Base-by-base conservation (phyloP, 1,140 invertebrate genomes). In the Oedothorax gibbosus region DNA sequence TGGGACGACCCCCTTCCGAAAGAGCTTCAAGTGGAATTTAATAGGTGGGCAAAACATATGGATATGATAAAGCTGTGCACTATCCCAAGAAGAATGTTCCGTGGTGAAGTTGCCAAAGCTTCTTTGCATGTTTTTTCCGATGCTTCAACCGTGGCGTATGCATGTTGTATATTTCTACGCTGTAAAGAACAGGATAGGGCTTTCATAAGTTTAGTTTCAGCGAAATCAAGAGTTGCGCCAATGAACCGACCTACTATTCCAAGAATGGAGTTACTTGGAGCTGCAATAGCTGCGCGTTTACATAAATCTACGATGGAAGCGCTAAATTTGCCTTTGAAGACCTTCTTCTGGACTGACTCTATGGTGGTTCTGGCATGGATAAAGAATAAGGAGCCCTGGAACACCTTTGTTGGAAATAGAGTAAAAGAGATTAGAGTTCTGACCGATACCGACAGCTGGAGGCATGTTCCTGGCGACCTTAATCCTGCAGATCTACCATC, bases 291-390 rank as follows among this genome's bases (percentile, higher is more conserved):
- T 12, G 14, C 60, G n/a, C 15, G 49, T n/a, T 50, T 62, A 49
- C 14, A 12, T 56, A 35, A 62, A 10, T 20, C 50, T 53, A 66
- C 66, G 54, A 20, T 57, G 21, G 53, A 73, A 21, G n/a, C 18
- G 20, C 14, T 73, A 1, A 10, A 57, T 21, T 56, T 54, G 12
- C 71, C 54, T 21, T 56, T 73, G 51, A 73, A 73, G 71, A 57
- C n/a, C 6, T 65, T 51, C 66, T 78, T 78, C 54, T 78, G 76
- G 60, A 78, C 49, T 7, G 76, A 78, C 14, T 78, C 18, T 9
- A 78, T 68, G 76, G 15, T 54, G 4, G 49, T 78, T 51, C 54
- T 66, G 21, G 20, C n/a, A 0, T 78, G 76, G 62, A 66, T 78
- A 53, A 78, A 15, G n/a, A 68, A 78, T 0, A 18, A 7, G 18